Evolutionary conservation across 2,888 invertebrate genomes (phyloP).

Genomic region (Drosophila falleni): DNA sequence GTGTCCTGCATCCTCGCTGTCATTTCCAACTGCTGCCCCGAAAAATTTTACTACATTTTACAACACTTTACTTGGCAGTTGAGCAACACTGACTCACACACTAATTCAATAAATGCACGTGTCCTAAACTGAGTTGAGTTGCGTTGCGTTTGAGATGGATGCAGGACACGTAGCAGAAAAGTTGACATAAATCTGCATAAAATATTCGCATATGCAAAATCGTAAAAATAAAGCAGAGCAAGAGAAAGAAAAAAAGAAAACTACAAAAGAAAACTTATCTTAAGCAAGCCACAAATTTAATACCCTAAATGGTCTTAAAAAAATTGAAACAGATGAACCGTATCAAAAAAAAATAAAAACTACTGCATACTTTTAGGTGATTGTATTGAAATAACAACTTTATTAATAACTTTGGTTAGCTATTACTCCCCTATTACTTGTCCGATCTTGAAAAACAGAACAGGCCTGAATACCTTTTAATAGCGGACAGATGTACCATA

Average conservation of each 20-base stretch:
- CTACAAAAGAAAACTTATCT: not conserved
- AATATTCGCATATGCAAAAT: constrained; percentile 79
- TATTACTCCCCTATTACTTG: too few relatives aligned
- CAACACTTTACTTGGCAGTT: constrained; percentile 55
- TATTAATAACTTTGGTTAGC: too few relatives aligned
- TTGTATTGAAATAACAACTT: too few relatives aligned
- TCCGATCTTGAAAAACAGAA: too few relatives aligned
- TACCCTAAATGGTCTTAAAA: too few relatives aligned
- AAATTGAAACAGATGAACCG: not conserved
- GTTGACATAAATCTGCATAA: constrained; percentile 81
- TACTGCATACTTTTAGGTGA: too few relatives aligned
- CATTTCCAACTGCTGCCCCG: constrained; percentile 60
- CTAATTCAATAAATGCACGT: constrained; percentile 80
- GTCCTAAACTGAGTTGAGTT: constrained; percentile 12
- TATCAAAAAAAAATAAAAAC: too few relatives aligned
- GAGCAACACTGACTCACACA: constrained; percentile 60
- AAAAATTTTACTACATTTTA: constrained; percentile 63
- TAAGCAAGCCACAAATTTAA: not conserved
- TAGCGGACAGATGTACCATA: not conserved
- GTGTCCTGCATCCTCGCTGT: constrained; percentile 31
- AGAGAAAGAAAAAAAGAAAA: constrained; percentile 9
- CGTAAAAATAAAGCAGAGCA: constrained; percentile 43
- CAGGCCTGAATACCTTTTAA: too few relatives aligned
- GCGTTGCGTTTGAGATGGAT: too few relatives aligned
- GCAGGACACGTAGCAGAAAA: constrained; percentile 69